These are phyloP conservation scores for Oreotrochilus melanogaster DNA, from an alignment of 2,113 vertebrate species.

Conservation along the genomic window DNA sequence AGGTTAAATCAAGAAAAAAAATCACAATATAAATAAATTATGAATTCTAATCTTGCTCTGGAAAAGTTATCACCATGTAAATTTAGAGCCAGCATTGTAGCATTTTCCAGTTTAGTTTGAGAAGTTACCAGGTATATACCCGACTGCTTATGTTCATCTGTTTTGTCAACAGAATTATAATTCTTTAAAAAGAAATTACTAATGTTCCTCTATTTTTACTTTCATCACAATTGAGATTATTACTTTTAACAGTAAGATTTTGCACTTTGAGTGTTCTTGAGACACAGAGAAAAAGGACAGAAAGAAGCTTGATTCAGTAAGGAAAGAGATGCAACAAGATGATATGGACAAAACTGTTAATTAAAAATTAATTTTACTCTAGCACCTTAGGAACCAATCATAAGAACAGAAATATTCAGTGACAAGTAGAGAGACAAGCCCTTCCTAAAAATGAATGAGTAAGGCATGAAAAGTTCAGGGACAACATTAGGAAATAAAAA, in stretches of 20 bases:
- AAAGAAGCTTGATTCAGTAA: background rate
- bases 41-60: conserved; percentile 40
- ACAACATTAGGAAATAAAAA: background rate
- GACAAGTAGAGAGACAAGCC: background rate
- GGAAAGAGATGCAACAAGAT: background rate
- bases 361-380: background rate
- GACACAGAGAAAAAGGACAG: background rate
- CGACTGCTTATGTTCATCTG: background rate
- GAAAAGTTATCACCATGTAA: conserved; percentile 19
- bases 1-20: conserved; percentile 33
- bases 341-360: background rate
- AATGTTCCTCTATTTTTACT: background rate
- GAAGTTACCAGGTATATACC: background rate
- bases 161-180: background rate
- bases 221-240: background rate
- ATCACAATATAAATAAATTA: conserved; percentile 53
- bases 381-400: background rate
- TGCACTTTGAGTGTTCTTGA: background rate
- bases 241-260: background rate
- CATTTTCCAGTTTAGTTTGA: background rate
- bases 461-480: background rate
- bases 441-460: background rate
- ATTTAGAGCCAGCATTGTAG: background rate
- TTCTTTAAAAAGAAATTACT: background rate
- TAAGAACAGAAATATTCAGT: background rate